Conservation (phyloP, 2,113 vertebrate genomes). For the Leucopternis melanops region DNA sequence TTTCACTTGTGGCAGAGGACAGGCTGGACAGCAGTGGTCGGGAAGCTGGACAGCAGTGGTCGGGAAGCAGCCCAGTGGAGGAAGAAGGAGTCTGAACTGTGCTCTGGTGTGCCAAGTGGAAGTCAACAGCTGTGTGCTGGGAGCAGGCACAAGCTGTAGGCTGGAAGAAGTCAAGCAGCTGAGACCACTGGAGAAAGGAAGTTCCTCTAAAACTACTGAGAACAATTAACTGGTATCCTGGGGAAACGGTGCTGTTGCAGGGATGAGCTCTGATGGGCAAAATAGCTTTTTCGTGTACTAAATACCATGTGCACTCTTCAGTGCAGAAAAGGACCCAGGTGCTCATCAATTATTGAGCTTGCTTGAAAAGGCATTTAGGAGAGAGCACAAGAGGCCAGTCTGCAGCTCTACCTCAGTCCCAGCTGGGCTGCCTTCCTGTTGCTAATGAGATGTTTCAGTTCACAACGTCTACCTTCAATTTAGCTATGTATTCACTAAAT, state of each 20-base stretch:
- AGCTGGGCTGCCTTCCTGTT: constrained; percentile 35
- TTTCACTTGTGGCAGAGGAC: not conserved
- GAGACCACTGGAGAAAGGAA: not conserved
- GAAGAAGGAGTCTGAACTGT: not conserved
- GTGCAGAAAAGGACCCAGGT: constrained; percentile 35
- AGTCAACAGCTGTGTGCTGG: not conserved
- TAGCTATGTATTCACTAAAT: too few relatives aligned
- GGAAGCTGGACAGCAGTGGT: not conserved
- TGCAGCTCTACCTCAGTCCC: constrained; percentile 16
- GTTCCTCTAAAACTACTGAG: not conserved
- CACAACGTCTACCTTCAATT: too few relatives aligned
- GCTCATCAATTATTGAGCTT: constrained; percentile 71
- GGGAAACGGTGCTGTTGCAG: constrained; percentile 6
- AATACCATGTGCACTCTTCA: constrained; percentile 23
- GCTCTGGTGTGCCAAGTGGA: not conserved
- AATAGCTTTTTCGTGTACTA: constrained; percentile 66
- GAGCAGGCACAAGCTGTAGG: not conserved
- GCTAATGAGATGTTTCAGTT: too few relatives aligned
- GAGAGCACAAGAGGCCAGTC: constrained; percentile 51
- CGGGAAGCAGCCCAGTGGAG: not conserved
- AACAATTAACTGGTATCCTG: constrained; percentile 28
- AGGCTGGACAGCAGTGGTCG: not conserved
- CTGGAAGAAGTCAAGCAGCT: not conserved
- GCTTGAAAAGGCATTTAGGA: constrained; percentile 73
- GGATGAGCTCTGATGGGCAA: constrained; percentile 31